A percentile compares a stretch with the other conserved stretches of the same genome.
Conservation (phyloP, 2,888 invertebrate genomes). For the Alentia gelatinosa region DNA sequence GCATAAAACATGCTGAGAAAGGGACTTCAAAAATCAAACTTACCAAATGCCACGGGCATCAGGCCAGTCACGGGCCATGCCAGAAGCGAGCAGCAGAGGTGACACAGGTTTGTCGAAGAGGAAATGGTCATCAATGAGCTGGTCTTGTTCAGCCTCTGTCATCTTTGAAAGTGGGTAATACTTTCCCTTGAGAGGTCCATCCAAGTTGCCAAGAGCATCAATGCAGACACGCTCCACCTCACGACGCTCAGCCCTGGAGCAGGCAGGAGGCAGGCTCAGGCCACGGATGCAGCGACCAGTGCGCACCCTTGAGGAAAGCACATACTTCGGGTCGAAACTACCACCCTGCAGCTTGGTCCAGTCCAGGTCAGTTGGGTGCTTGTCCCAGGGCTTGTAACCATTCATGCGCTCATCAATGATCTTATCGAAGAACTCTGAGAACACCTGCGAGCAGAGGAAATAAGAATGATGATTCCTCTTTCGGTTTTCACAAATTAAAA, state of each 20-base stretch:
- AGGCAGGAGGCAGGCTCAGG: constrained; percentile 63
- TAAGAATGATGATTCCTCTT: no score
- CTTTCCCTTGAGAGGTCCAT: constrained; percentile 60
- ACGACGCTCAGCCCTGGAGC: constrained; percentile 65
- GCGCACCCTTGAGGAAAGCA: constrained; percentile 64
- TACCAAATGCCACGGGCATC: constrained; percentile 84
- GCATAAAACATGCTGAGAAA: no score
- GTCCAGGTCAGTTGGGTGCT: constrained; percentile 66
- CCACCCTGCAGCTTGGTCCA: constrained; percentile 60
- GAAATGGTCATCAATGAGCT: constrained; percentile 62
- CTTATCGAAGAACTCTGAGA: constrained; percentile 65
- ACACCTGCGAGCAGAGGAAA: constrained; percentile 58
- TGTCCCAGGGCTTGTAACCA: constrained; percentile 64
- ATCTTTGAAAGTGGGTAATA: constrained; percentile 63
- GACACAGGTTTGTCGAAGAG: constrained; percentile 64
- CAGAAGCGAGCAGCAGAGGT: constrained; percentile 57
- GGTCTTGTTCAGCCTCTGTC: constrained; percentile 62
- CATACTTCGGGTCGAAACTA: constrained; percentile 63
- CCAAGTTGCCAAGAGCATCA: constrained; percentile 59
- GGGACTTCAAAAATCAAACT: background rate
- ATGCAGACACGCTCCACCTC: constrained; percentile 62
- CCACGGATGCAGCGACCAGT: constrained; percentile 64
- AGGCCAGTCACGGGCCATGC: constrained; percentile 64
- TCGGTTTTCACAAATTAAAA: no score
- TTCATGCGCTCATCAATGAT: constrained; percentile 65